Evolutionary conservation across 1,140 invertebrate genomes (phyloP).

Genomic region (Doryteuthis pealeii): DNA sequence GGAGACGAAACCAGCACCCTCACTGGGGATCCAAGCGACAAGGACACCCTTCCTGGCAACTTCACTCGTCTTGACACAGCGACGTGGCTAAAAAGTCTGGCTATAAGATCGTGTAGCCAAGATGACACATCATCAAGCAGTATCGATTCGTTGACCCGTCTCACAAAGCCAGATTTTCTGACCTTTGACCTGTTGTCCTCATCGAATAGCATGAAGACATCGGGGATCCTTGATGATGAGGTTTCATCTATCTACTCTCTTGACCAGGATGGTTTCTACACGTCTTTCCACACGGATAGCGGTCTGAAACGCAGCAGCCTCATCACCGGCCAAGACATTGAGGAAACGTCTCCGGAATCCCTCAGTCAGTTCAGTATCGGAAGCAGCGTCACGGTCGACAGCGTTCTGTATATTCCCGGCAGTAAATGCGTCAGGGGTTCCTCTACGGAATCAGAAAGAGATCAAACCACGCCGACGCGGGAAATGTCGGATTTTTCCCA

Average conservation of each 20-base stretch:
- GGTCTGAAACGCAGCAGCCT: conserved; percentile 66
- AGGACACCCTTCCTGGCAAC: conserved; percentile 30
- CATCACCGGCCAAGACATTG: conserved; percentile 38
- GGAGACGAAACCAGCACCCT: conserved; percentile 40
- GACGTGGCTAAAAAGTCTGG: conserved; percentile 43
- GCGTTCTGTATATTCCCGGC: conserved; percentile 42
- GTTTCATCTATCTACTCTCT: conserved; percentile 92
- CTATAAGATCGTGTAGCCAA: conserved; percentile 35
- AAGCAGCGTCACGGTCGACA: conserved; percentile 40
- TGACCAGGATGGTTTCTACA: conserved; percentile 96
- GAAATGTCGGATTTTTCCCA: not conserved
- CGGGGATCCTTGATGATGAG: conserved; percentile 74
- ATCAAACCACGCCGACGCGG: conserved; percentile 26
- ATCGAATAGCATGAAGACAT: conserved; percentile 23
- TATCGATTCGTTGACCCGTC: conserved; percentile 34
- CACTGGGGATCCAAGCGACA: conserved; percentile 35
- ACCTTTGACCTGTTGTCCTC: conserved; percentile 46
- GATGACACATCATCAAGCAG: conserved; percentile 38
- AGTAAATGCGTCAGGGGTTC: not conserved
- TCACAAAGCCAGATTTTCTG: conserved; percentile 45
- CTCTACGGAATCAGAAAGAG: conserved; percentile 17
- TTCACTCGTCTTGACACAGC: conserved; percentile 41
- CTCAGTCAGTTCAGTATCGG: conserved; percentile 37
- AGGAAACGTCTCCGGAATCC: conserved; percentile 32
- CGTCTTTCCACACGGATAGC: conserved; percentile 94